Percentiles rank a stretch among this genome's conserved stretches.
Conservation (phyloP, 2,888 invertebrate species). For the Phaonia tiefii region DNA sequence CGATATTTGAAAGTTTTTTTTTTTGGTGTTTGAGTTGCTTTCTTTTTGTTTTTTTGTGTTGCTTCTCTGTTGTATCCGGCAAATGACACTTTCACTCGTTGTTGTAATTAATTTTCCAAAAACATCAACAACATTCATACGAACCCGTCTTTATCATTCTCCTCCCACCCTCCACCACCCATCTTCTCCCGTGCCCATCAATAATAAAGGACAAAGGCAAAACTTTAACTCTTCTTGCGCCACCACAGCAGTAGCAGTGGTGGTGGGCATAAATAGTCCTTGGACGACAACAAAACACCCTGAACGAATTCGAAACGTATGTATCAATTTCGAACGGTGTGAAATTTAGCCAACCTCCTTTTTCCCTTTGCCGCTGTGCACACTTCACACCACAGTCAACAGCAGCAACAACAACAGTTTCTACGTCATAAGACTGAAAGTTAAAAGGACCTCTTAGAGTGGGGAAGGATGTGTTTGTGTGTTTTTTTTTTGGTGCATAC, state of each 20-base stretch:
- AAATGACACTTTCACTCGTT: slow-evolving; percentile 74
- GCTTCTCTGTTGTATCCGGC: slow-evolving; percentile 65
- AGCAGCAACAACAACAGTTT: no score
- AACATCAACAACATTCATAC: slow-evolving; percentile 67
- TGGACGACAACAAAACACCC: slow-evolving; percentile 71
- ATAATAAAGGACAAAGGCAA: slow-evolving; percentile 4
- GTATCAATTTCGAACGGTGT: slow-evolving; percentile 66
- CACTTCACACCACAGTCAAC: slow-evolving; percentile 35
- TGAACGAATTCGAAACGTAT: slow-evolving; percentile 74
- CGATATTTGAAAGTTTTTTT: slow-evolving; percentile 20
- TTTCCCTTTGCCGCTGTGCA: slow-evolving; percentile 18
- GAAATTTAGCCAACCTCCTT: slow-evolving; percentile 62
- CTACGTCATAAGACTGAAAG: neutral
- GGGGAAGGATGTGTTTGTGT: slow-evolving; percentile 51
- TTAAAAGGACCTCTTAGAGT: slow-evolving; percentile 10
- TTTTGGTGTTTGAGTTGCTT: slow-evolving; percentile 28
- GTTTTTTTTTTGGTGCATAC: slow-evolving; percentile 26
- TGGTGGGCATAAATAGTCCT: neutral
- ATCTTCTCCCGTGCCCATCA: neutral
- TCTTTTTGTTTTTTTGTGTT: slow-evolving; percentile 11
- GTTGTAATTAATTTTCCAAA: slow-evolving; percentile 76
- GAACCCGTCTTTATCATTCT: slow-evolving; percentile 42
- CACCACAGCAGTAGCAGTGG: neutral
- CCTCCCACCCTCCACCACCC: slow-evolving; percentile 16
- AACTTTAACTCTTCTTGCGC: slow-evolving; percentile 38